A percentile compares a stretch with the other conserved stretches of the same genome.
Conservation (phyloP, 2,888 invertebrate species). For the Nomada lathburiana region DNA sequence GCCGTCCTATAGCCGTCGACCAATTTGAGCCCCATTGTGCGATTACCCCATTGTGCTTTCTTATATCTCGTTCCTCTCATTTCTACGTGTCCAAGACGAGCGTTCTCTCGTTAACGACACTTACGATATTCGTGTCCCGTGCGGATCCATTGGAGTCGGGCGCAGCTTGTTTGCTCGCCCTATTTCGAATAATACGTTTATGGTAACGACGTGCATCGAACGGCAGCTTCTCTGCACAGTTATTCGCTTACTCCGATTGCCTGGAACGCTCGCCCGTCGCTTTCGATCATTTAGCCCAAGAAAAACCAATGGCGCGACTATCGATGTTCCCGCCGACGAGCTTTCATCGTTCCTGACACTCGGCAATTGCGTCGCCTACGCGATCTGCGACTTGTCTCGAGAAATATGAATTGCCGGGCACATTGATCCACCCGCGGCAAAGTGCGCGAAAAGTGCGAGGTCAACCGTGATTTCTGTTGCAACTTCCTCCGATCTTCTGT, state of each 20-base stretch:
- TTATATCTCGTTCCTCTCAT: conserved; percentile 31
- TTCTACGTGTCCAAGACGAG: conserved; percentile 55
- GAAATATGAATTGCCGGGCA: too few relatives aligned
- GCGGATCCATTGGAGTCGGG: conserved; percentile 39
- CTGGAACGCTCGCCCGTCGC: not conserved
- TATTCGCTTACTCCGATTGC: conserved; percentile 1
- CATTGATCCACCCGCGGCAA: too few relatives aligned
- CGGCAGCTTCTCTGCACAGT: not conserved
- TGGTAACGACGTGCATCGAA: too few relatives aligned
- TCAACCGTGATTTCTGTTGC: too few relatives aligned
- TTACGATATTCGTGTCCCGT: conserved; percentile 10
- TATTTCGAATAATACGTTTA: too few relatives aligned
- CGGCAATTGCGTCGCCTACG: not conserved
- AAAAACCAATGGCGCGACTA: not conserved
- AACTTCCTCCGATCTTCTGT: not conserved
- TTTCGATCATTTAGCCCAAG: not conserved
- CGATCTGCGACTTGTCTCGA: conserved; percentile 19
- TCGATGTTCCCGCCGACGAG: not conserved
- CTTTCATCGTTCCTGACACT: not conserved
- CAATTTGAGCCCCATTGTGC: conserved; percentile 68
- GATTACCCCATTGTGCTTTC: conserved; percentile 63
- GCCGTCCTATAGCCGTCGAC: conserved; percentile 61
- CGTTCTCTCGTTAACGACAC: conserved; percentile 50
- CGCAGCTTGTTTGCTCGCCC: not conserved
- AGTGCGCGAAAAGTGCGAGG: too few relatives aligned